Evolutionary conservation across 1,140 invertebrate genomes (phyloP), one percentile per base, ranked within the genome.

Genomic region (Theocolax elegans): DNA sequence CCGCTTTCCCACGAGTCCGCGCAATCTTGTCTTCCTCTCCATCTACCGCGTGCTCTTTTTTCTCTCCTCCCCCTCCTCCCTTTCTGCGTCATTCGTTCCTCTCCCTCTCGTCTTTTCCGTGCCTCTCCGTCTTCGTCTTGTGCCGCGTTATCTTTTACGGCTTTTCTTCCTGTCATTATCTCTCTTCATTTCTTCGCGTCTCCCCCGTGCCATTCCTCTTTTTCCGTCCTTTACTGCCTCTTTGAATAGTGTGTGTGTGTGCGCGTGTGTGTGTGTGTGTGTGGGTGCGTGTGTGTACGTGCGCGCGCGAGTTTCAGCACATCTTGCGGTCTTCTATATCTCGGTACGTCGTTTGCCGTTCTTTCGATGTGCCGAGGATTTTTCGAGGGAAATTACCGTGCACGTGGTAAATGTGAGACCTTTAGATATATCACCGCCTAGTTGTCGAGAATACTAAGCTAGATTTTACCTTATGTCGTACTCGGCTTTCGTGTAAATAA

Each of bases 81-180:
- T 15, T 10, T 44, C 7, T 3, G 3, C 42, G 10, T 35, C 4
- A 10, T 35, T 3, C 42, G 4, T 17, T 17, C 15, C 15, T 17
- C 15, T 44, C 42, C 15, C 42, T 13, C 42, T 15, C n/a, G 3
- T 3, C 7, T 12, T 3, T 13, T 44, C 10, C n/a, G n/a, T 44
- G n/a, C n/a, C 4, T 44, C 15, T 3, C 8, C 19, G 21, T 38
- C 54, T 15, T 29, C 9, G 25, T 23, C 38, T 4, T 19, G 8
- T 12, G 13, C 13, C 13, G 19, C 29, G 27, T 49, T 49, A 63
- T 63, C 60, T 49, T 49, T 49, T 49, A 63, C 44, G 29, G 29
- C 46, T 49, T 49, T 63, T 35, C 44, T 31, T 48, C 25, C 58
- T 29, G 38, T 62, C 58, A 46, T 62, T 62, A 46, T 62, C 58